These are phyloP conservation scores for Actinernus sp. DNA, from an alignment of 92 coral and sea anemone genomes.

Conservation along the genomic window DNA sequence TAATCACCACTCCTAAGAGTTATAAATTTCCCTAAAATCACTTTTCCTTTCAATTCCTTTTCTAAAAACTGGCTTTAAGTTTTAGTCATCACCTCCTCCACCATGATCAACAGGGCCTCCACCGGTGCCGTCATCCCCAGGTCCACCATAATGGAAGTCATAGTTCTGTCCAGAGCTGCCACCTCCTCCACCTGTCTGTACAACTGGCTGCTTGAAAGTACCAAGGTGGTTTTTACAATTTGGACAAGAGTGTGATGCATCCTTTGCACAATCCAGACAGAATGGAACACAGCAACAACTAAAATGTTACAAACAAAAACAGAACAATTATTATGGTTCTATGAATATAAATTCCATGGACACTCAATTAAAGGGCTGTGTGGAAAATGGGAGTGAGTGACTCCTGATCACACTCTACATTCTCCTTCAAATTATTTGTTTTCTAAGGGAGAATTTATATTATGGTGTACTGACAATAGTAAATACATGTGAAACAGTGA, in stretches of 20 bases:
- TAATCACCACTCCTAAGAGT: no score
- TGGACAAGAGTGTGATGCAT: conserved; percentile 75
- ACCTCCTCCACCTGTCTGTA: conserved; percentile 60
- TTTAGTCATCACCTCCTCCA: background rate
- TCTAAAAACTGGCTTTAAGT: no score
- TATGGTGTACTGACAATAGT: background rate
- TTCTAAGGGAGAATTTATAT: no score
- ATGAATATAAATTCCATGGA: no score
- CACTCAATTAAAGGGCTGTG: no score
- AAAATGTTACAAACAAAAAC: no score
- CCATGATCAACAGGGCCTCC: conserved; percentile 2
- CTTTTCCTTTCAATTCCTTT: no score
- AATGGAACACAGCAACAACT: conserved; percentile 86
- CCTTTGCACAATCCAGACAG: conserved; percentile 78
- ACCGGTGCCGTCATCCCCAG: conserved; percentile 3
- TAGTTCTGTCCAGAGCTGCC: conserved; percentile 16
- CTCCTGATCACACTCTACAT: no score
- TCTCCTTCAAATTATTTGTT: no score
- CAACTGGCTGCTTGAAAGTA: conserved; percentile 52
- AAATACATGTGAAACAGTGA: background rate
- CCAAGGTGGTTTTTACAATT: conserved; percentile 67
- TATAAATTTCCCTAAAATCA: no score
- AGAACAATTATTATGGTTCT: background rate
- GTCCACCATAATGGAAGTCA: conserved; percentile 11
- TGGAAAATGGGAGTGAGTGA: no score